Conservation (phyloP, 1,140 invertebrate species). For the Eupristina koningsbergeri region DNA sequence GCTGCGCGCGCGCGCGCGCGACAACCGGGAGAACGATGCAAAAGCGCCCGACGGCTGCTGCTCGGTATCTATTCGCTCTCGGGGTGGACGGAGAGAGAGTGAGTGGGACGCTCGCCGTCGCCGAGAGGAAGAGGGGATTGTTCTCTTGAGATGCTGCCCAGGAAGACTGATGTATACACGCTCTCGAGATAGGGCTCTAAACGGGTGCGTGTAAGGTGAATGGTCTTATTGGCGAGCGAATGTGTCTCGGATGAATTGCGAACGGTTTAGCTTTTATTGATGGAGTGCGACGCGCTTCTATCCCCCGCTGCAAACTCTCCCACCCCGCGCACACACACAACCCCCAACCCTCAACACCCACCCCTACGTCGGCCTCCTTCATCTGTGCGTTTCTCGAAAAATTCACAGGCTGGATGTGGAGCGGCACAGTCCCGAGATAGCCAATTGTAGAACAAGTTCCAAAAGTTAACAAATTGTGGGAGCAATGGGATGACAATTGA, state of each 20-base stretch:
- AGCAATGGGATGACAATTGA: not conserved
- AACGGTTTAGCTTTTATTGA: slow-evolving; percentile 12
- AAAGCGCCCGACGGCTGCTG: not conserved
- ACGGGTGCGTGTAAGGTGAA: slow-evolving; percentile 26
- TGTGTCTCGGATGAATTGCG: slow-evolving; percentile 5
- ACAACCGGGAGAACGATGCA: not conserved
- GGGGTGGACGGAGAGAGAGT: not conserved
- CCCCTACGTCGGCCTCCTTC: no score
- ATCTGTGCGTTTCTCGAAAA: slow-evolving; percentile 8
- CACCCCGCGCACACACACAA: no score
- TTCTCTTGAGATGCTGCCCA: slow-evolving; percentile 18
- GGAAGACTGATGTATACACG: slow-evolving; percentile 15
- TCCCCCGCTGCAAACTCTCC: no score
- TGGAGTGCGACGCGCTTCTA: not conserved
- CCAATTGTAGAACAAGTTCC: slow-evolving; percentile 7
- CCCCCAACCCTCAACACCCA: no score
- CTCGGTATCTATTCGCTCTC: not conserved
- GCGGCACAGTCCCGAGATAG: not conserved
- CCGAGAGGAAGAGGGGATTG: not conserved
- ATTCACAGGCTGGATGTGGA: slow-evolving; percentile 8
- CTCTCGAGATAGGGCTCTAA: slow-evolving; percentile 19
- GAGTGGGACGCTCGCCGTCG: not conserved
- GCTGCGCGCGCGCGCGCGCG: slow-evolving; percentile 6
- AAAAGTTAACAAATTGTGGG: not conserved
- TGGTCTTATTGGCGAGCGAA: slow-evolving; percentile 11